Evolutionary conservation across 2,113 vertebrate genomes (phyloP), one percentile per base, ranked within the genome.

Genomic region (Aegotheles bennettii): DNA sequence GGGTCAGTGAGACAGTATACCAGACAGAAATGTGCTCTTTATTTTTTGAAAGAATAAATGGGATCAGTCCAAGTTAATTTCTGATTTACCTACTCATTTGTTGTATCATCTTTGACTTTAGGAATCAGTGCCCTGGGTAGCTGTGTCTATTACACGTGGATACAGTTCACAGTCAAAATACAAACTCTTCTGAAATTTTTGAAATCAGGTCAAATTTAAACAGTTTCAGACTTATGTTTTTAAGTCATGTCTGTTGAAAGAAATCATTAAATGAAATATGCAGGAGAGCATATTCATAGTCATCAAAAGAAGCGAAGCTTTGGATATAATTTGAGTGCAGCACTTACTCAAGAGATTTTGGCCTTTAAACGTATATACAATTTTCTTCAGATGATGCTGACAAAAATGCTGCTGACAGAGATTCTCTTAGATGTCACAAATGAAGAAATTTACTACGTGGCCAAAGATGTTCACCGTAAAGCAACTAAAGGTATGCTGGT

Each of bases 351-450:
- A 43, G n/a, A 57, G 33, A 4, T 23, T 85, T 95, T 88, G 15
- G 8, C n/a, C 28, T 87, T 82, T 69, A 67, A 80, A 73, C 68
- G 6, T 54, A 7, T 23, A 7, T 93, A 56, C 87, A 21, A 61
- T 80, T 56, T 93, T 94, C 25, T 57, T 89, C 95, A 99, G 99
- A 99, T 99, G 98, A 89, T 99, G 84, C 95, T 99, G 97, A 99
- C 99, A 85, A 99, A 99, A 98, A 99, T 98, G 73, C 98, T 99
- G 88, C 98, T 99, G 94, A 99, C 99, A 36, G 99, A 99, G 97
- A 99, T 99, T 97, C 98, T 99, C 47, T 98, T 99, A 15, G 99
- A 99, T 97, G 99, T 99, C 80, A 99, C 99, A 73, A 99, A 99
- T 96, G 99, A 99, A 97, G 99, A 99, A 97, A 99, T 99, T 95